Conservation (phyloP, 2,113 vertebrate genomes). For the Chaenogobius annularis region DNA sequence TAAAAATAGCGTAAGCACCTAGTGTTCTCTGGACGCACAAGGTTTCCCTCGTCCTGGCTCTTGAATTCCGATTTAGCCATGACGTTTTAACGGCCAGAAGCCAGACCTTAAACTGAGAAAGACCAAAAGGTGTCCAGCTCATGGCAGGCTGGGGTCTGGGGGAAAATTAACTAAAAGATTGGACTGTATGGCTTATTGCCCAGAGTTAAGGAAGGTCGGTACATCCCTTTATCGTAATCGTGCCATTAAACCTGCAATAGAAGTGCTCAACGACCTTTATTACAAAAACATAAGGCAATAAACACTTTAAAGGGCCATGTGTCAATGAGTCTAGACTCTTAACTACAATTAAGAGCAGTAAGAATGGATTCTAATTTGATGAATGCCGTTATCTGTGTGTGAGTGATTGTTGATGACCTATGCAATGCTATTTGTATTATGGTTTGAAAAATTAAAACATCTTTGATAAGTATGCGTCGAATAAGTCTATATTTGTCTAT, state of each 20-base stretch:
- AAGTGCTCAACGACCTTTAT: conserved; percentile 18
- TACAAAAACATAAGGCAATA: conserved; percentile 30
- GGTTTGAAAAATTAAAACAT: background rate
- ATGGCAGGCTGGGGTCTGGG: conserved; percentile 10
- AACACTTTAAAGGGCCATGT: conserved; percentile 11
- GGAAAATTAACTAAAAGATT: background rate
- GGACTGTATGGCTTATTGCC: too few relatives aligned
- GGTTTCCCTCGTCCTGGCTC: conserved; percentile 33
- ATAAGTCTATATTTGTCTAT: background rate
- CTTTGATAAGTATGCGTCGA: background rate
- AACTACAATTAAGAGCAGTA: conserved; percentile 2
- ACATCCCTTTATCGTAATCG: conserved; percentile 28
- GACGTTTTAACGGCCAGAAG: conserved; percentile 68
- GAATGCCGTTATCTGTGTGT: background rate
- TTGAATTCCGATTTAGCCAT: conserved; percentile 73
- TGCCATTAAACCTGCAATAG: conserved; percentile 24
- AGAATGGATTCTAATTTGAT: conserved; percentile 7
- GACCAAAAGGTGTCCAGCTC: conserved; percentile 37
- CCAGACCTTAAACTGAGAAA: conserved; percentile 49
- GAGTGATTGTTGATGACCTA: background rate
- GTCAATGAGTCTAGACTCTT: conserved; percentile 28
- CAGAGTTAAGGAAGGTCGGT: background rate
- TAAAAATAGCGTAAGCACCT: background rate
- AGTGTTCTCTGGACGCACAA: conserved; percentile 2
- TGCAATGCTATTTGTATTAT: background rate